Base-by-base conservation (phyloP, 1,140 invertebrate species). In the Leptonema lineaticorne region DNA sequence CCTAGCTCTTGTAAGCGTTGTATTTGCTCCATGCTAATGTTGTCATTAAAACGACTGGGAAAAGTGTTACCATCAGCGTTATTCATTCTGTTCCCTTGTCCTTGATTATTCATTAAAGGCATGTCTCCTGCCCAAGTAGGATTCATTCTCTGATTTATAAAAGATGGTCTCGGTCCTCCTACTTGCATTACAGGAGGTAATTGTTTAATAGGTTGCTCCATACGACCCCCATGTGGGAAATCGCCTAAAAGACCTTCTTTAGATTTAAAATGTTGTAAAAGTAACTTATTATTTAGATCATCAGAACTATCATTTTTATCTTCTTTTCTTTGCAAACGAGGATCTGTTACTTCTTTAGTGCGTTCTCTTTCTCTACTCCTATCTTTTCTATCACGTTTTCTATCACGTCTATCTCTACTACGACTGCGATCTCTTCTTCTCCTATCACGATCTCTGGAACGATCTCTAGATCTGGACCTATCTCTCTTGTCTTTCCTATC, bases 1-100 rank as follows among this genome's bases (percentile, higher is more conserved):
- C 84, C 84, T 1, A 87, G 67, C 56, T 87, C 85, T 60, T 86
- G 84, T 14, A 86, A 69, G 66, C 81, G 80, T 53, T 76, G 79
- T 57, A 79, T 78, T 9, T 80, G 68, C 33, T 69, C 68, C 14
- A 20, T 30, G 26, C 63, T 71, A 22, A 56, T 59, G 41, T 33
- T 22, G 16, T 57, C 57, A 28, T 22, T 63, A 27, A 58, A 53
- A 41, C 68, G 67, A 28, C 50, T 64, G 29, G 7, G 46, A 28
- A 14, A 22, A 9, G 16, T 20, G 46, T 69, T 37, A 20, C 56
- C 24, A 5, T 46, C 20, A 26, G n/a, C 0, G 33, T 29, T 9
- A 48, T 33, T 28, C 28, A 18, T 20, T 11, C 57, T 59, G 46
- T 63, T 63, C 2, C 16, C 41, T 20, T 45, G 45, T n/a, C 22